phyloP scores from a whole-genome alignment of 2,797 vertebrate genomes.

The Tarsius wallacei region DNA sequence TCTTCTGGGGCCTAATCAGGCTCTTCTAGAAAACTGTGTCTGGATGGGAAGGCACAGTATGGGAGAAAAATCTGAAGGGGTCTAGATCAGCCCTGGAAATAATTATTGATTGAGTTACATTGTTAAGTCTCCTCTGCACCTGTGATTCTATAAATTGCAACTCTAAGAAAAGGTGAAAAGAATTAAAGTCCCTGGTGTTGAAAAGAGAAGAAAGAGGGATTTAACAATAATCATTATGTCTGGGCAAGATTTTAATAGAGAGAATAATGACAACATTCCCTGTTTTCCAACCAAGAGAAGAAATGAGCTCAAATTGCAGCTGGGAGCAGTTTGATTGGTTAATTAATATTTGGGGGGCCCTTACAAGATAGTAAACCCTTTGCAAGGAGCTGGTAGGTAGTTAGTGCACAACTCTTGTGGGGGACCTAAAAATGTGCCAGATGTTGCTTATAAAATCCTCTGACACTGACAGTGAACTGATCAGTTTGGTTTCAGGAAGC shows the following conservation, averaged over 20 bases:
- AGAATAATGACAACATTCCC: constrained; percentile 40
- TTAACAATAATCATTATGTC: constrained; percentile 50
- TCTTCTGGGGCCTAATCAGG: constrained; percentile 31
- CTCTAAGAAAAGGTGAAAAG: constrained; percentile 6
- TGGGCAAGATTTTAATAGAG: constrained; percentile 67
- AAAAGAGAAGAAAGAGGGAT: constrained; percentile 45
- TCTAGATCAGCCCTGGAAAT: constrained; percentile 17
- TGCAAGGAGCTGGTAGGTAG: background rate
- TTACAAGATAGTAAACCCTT: constrained; percentile 1
- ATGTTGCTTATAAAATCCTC: background rate
- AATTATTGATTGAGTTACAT: constrained; percentile 47
- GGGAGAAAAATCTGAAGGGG: background rate
- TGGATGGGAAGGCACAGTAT: background rate
- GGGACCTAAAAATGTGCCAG: background rate
- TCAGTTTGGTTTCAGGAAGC: constrained; percentile 10
- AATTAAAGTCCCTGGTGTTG: background rate
- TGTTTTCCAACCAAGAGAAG: constrained; percentile 32
- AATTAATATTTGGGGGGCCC: constrained; percentile 15
- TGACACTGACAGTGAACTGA: background rate
- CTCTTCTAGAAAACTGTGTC: constrained; percentile 30
- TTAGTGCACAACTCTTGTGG: background rate
- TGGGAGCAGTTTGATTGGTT: background rate
- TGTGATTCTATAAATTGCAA: constrained; percentile 57
- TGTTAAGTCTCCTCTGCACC: constrained; percentile 50
- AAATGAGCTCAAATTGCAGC: background rate